Conservation (phyloP, 2,113 vertebrate genomes). For the Uropsilus gracilis region DNA sequence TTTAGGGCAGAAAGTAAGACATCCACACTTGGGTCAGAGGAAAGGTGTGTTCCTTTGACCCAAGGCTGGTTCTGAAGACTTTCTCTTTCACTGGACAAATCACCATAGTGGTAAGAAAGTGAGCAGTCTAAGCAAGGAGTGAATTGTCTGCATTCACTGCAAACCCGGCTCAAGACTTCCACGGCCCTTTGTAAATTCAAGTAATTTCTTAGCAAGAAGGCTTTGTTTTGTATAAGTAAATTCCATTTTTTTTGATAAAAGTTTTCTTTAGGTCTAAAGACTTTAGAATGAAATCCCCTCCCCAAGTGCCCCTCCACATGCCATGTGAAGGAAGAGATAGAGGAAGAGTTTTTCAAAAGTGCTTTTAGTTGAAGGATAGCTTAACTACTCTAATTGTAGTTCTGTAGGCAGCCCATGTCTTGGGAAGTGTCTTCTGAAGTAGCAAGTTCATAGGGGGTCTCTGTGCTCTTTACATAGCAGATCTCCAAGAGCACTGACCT, state of each 20-base stretch:
- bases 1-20: constrained; percentile 11
- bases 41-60: neutral
- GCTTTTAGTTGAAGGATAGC: neutral
- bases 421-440: neutral
- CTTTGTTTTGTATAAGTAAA: constrained; percentile 45
- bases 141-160: neutral
- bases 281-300: constrained; percentile 48
- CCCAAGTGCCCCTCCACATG: neutral
- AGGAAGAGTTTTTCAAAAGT: constrained; percentile 28
- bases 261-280: neutral
- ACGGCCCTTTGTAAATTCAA: constrained; percentile 12
- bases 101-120: neutral
- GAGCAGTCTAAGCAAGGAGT: neutral
- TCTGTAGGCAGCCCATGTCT: neutral
- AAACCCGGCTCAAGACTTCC: neutral
- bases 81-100: neutral
- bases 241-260: constrained; percentile 23
- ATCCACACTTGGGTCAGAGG: neutral
- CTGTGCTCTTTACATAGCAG: constrained; percentile 85
- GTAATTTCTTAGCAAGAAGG: neutral
- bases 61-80: neutral
- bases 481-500: constrained; percentile 94
- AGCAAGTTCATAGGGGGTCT: neutral
- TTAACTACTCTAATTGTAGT: neutral
- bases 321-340: constrained; percentile 10